Evolutionary conservation across 2,797 vertebrate species (phyloP), one percentile per base, ranked within the genome.

Genomic region (Molossus molossus): DNA sequence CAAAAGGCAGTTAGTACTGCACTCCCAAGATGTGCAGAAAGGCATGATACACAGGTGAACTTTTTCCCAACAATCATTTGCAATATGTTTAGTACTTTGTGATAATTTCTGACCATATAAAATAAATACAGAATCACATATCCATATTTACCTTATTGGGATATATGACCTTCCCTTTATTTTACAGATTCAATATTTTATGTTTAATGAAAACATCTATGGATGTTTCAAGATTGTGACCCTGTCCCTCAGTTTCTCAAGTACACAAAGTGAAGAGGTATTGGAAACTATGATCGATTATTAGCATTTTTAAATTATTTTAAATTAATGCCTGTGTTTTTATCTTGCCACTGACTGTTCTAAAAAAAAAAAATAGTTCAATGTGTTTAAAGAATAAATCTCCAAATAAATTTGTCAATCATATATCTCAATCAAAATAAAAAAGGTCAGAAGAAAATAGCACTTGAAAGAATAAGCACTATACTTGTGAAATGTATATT

Each of bases 361-460:
- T 84, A 96, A 97, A 93, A 98, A 97, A 93, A 98, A 97, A 93
- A 98, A 96, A 84, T 87, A 95, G 81, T 45, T 95, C 70, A 90
- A 0, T 0, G 12, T 88, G 97, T 96, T 97, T 95, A 96, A 97
- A 96, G 65, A 97, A 94, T 10, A 96, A 87, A 92, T 65, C 33
- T 91, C 11, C 7, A 55, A 96, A 91, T n/a, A 97, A 92, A 95
- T 55, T 83, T 94, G 50, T 90, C 84, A 97, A 95, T 9, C 91
- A 96, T 96, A 69, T 98, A 92, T 90, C 76, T 95, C 79, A 93
- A 94, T 94, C 93, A 98, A 97, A 98, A 96, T 76, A 20, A 17
- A 82, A 45, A 64, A 94, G 94, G 50, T 82, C 81, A 67, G 81
- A 96, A 97, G 94, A 92, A 95, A 97, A 86, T 33, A 73, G 75